Evolutionary conservation across 2,888 invertebrate genomes (phyloP).

Genomic region (Osmoderma eremita): DNA sequence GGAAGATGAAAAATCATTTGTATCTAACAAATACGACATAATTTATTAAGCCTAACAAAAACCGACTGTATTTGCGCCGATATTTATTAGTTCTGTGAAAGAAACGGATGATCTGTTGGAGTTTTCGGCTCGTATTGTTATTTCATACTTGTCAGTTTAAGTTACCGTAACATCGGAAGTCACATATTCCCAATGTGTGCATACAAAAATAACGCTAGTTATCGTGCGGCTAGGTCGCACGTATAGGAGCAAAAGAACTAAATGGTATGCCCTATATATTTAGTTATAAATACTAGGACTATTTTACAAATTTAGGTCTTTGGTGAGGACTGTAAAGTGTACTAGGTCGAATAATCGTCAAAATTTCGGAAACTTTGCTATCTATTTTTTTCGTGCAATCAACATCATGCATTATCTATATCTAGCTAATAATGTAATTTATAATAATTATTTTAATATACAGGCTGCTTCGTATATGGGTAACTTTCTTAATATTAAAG

Average conservation of each 20-base stretch:
- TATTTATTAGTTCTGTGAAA: constrained; percentile 1
- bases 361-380: too few relatives aligned
- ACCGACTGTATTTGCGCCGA: not conserved
- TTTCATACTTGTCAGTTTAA: constrained; percentile 20
- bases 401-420: too few relatives aligned
- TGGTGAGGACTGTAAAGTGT: constrained; percentile 7
- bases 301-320: constrained; percentile 26
- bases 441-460: too few relatives aligned
- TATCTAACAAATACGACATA: not conserved
- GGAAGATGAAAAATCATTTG: not conserved
- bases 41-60: not conserved
- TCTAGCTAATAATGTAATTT: too few relatives aligned
- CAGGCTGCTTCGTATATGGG: too few relatives aligned
- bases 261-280: constrained; percentile 29
- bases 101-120: not conserved
- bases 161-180: constrained; percentile 8
- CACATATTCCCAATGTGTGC: constrained; percentile 1
- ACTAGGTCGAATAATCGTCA: constrained; percentile 20
- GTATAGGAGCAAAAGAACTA: constrained; percentile 10
- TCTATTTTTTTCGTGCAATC: too few relatives aligned
- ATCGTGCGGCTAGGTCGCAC: constrained; percentile 8
- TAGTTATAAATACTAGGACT: constrained; percentile 27
- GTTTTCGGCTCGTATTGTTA: not conserved
- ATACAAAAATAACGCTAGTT: constrained; percentile 19
- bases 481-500: too few relatives aligned